phyloP scores from a whole-genome alignment of 1,140 invertebrate species.

The Dendrolimus kikuchii region DNA sequence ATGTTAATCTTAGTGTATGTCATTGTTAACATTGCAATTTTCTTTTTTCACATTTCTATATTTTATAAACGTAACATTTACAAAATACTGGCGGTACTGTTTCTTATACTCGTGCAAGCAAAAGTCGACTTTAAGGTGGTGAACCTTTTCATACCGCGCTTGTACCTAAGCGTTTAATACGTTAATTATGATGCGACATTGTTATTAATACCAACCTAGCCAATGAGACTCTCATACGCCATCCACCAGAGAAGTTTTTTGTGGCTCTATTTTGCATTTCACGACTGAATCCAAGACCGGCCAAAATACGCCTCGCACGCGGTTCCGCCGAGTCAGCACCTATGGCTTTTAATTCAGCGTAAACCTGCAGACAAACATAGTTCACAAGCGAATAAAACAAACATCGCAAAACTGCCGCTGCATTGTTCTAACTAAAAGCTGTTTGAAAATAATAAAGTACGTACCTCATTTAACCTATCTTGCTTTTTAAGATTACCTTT shows the following conservation, averaged over 20 bases:
- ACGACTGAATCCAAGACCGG: conserved; percentile 95
- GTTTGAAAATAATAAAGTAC: conserved; percentile 2
- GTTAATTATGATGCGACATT: too few relatives aligned
- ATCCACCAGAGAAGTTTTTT: conserved; percentile 98
- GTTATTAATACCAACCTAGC: conserved; percentile 71
- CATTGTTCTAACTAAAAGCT: too few relatives aligned
- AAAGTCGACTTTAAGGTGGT: too few relatives aligned
- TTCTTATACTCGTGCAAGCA: too few relatives aligned
- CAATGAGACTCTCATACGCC: conserved; percentile 98
- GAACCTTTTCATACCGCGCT: too few relatives aligned
- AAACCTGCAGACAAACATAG: conserved; percentile 76
- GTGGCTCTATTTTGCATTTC: conserved; percentile 96
- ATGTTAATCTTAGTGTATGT: too few relatives aligned
- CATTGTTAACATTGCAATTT: too few relatives aligned
- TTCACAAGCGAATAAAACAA: conserved; percentile 3
- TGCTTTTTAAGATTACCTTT: conserved; percentile 80
- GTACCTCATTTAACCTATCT: conserved; percentile 88
- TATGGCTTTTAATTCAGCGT: conserved; percentile 96
- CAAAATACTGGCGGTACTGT: too few relatives aligned
- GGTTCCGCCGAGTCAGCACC: conserved; percentile 98
- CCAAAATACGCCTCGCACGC: conserved; percentile 93
- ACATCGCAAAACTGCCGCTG: too few relatives aligned
- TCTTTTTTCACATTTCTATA: too few relatives aligned
- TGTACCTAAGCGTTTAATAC: too few relatives aligned
- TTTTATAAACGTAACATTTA: too few relatives aligned